phyloP scores from a whole-genome alignment of 2,888 invertebrate species.

The Philereme vetulata region DNA sequence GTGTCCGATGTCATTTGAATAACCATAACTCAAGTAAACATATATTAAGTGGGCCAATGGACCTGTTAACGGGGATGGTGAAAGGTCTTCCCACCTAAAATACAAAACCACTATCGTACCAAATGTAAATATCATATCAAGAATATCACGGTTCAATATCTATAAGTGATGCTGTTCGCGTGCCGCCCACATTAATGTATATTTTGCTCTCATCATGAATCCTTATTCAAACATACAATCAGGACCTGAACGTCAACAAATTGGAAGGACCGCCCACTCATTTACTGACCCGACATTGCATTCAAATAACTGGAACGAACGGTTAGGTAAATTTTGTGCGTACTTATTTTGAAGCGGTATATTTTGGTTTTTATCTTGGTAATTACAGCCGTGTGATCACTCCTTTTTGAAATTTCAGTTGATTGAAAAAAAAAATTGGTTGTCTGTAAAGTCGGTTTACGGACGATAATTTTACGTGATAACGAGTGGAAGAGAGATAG shows the following conservation, averaged over 20 bases:
- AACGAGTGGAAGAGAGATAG: too few species aligned
- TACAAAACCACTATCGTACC: constrained; percentile 36
- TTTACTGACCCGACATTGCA: constrained; percentile 44
- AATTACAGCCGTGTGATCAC: constrained; percentile 18
- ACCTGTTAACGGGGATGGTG: constrained; percentile 28
- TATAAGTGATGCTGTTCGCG: constrained; percentile 57
- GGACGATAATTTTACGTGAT: too few species aligned
- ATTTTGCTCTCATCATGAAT: constrained; percentile 58
- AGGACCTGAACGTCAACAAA: constrained; percentile 70
- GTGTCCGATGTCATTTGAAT: constrained; percentile 19
- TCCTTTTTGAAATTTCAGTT: constrained; percentile 12
- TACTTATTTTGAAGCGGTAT: constrained; percentile 19
- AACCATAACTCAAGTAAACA: constrained; percentile 16
- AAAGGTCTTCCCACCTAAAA: constrained; percentile 39
- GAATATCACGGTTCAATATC: constrained; percentile 53
- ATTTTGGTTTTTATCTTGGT: constrained; percentile 29
- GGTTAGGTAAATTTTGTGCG: constrained; percentile 34
- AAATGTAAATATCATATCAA: constrained; percentile 50
- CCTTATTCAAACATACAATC: constrained; percentile 68
- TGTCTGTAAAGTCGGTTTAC: too few species aligned
- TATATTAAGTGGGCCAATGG: constrained; percentile 19
- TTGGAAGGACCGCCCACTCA: constrained; percentile 68
- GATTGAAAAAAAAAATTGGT: constrained; percentile 11
- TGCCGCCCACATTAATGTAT: constrained; percentile 57
- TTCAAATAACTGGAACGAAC: constrained; percentile 38